These are phyloP conservation scores for Stenodera caucasica DNA, from an alignment of 2,888 invertebrate genomes.

Conservation along the genomic window DNA sequence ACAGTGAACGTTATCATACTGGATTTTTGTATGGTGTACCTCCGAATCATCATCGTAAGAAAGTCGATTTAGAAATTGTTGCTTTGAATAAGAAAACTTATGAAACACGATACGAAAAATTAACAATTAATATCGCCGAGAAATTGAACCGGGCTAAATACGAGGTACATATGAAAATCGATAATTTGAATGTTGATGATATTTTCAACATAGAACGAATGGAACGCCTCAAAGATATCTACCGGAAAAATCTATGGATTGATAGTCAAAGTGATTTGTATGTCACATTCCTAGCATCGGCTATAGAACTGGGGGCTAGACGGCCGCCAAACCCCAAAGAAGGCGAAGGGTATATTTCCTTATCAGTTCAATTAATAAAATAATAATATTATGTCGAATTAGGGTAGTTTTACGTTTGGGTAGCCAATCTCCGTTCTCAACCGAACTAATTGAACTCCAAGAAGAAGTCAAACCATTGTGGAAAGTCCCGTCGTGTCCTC, in stretches of 20 bases:
- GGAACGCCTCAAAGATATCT: conserved; percentile 74
- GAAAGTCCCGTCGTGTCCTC: conserved; percentile 75
- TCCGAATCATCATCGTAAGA: conserved; percentile 58
- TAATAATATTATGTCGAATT: too few relatives aligned
- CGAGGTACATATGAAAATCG: conserved; percentile 84
- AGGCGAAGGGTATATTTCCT: conserved; percentile 73
- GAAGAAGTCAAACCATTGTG: conserved; percentile 82
- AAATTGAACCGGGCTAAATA: conserved; percentile 70
- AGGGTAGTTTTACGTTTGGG: conserved; percentile 83
- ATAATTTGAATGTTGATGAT: conserved; percentile 87
- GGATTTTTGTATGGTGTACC: conserved; percentile 87
- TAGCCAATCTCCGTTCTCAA: conserved; percentile 73
- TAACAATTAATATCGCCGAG: conserved; percentile 67
- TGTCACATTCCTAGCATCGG: conserved; percentile 82
- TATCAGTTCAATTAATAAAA: neutral
- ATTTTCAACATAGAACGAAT: conserved; percentile 73
- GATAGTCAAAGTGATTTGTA: conserved; percentile 75
- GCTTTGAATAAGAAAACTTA: conserved; percentile 77
- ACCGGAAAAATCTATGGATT: conserved; percentile 76
- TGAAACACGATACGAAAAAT: conserved; percentile 67
- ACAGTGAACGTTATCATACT: conserved; percentile 73
- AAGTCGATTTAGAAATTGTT: conserved; percentile 70
- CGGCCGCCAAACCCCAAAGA: conserved; percentile 80
- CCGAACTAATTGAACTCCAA: conserved; percentile 67
- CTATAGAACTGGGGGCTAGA: conserved; percentile 81